Conservation (phyloP, 2,888 invertebrate species). For the Torymus aiolomorphi region DNA sequence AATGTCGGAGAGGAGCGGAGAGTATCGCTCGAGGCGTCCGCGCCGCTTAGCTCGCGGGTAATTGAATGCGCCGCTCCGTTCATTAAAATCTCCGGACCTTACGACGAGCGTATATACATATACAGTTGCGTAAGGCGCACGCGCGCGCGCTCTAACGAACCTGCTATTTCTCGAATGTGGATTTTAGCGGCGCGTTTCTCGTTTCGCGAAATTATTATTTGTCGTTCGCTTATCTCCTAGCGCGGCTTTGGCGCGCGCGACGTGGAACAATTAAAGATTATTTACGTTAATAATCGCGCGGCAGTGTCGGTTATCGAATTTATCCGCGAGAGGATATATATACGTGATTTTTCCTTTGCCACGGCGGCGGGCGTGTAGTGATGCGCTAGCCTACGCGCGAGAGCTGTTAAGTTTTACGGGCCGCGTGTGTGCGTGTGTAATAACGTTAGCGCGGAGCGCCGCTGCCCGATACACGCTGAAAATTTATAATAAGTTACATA, state of each 20-base stretch:
- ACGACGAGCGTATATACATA: neutral
- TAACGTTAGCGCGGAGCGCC: neutral
- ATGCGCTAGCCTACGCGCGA: neutral
- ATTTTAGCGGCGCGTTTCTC: constrained; percentile 29
- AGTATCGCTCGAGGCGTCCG: neutral
- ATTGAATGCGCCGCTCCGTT: constrained; percentile 49
- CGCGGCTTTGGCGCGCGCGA: too few relatives aligned
- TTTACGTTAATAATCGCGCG: constrained; percentile 34
- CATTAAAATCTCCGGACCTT: constrained; percentile 50
- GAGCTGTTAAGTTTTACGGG: constrained; percentile 1
- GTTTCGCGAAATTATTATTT: constrained; percentile 41
- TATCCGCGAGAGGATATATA: constrained; percentile 12
- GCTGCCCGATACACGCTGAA: neutral
- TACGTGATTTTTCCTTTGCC: too few relatives aligned
- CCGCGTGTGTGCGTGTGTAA: neutral
- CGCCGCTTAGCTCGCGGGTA: constrained; percentile 6
- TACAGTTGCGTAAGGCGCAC: neutral
- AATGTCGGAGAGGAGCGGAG: neutral
- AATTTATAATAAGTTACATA: constrained; percentile 15
- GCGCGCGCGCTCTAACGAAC: constrained; percentile 17
- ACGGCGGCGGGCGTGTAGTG: too few relatives aligned
- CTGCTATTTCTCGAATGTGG: constrained; percentile 23
- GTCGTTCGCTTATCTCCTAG: constrained; percentile 24
- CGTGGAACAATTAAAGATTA: constrained; percentile 28
- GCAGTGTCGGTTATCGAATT: constrained; percentile 25